Percentiles rank a stretch among this genome's conserved stretches.
phyloP scores from a whole-genome alignment of 1,140 invertebrate species.

The Lamellibrachia luymesi region DNA sequence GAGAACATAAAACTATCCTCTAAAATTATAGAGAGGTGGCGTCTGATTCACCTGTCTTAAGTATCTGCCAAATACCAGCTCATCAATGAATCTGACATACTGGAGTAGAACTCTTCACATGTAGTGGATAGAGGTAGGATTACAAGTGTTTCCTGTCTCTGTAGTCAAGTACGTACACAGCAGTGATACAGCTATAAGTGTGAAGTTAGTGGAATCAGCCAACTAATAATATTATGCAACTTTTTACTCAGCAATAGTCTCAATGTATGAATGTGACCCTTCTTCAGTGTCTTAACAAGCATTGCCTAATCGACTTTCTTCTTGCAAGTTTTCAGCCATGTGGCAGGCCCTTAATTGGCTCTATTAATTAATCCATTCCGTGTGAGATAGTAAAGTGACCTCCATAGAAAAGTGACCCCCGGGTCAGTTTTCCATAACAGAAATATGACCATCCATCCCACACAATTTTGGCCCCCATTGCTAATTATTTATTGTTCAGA shows the following conservation, averaged over 20 bases:
- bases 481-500: too few relatives aligned
- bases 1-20: background rate
- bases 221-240: background rate
- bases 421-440: too few relatives aligned
- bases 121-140: background rate
- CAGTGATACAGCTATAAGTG: background rate
- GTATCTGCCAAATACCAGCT: background rate
- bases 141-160: background rate
- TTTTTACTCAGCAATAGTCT: background rate
- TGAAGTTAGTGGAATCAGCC: background rate
- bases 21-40: background rate
- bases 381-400: too few relatives aligned
- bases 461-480: too few relatives aligned
- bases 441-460: too few relatives aligned
- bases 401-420: too few relatives aligned
- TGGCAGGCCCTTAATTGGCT: background rate
- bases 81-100: background rate
- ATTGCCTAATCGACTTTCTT: background rate
- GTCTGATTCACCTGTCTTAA: slow-evolving; percentile 22
- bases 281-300: background rate
- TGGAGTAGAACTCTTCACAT: background rate
- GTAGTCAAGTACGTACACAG: background rate
- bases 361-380: too few relatives aligned
- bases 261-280: background rate
- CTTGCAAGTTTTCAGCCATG: background rate